Base-by-base conservation (phyloP, 2,113 vertebrate species). In the Phrynosoma platyrhinos region DNA sequence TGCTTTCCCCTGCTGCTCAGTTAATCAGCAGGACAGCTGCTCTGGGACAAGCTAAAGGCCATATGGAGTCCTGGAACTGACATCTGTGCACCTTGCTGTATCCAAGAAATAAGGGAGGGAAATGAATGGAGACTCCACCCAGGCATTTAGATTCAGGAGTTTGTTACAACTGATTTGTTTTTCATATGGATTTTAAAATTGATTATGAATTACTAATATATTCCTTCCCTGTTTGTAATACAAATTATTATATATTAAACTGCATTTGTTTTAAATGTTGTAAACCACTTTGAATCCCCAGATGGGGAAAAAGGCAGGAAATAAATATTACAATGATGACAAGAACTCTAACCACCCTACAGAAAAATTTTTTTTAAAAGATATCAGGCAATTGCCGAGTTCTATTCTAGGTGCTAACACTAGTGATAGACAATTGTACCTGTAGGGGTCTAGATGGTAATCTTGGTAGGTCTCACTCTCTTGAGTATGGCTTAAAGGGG, bases 111-210 rank as follows among this genome's bases (percentile, higher is more conserved):
- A 86, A 64, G 25, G 1, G 5, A 64, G 9, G 75, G 23, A 78
- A 10, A 58, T 20, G 8, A 84, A 75, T 58, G n/a, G 32, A 58
- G 21, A 23, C 21, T 55, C 83, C 52, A 76, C 53, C 36, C 10
- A 72, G 30, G 53, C 36, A 64, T 47, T 77, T 85, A 32, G 72
- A 77, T 66, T n/a, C 76, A 36, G 55, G 30, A 77, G 40, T 52
- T 86, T 66, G 27, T 78, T 47, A 58, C 75, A 78, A 32, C 7
- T 86, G 25, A 47, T 52, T 47, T 78, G 32, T 58, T 66, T 85
- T 77, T 77, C 64, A 84, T 62, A 75, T 66, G 58, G 55, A 85
- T 66, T 77, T 85, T 77, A 58, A 66, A 58, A 85, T 85, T 78
- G 27, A 78, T 32, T n/a, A n/a, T 52, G 42, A 66, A 85, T 77